Conservation (phyloP, 2,888 invertebrate species). For the Spilarctia lutea region DNA sequence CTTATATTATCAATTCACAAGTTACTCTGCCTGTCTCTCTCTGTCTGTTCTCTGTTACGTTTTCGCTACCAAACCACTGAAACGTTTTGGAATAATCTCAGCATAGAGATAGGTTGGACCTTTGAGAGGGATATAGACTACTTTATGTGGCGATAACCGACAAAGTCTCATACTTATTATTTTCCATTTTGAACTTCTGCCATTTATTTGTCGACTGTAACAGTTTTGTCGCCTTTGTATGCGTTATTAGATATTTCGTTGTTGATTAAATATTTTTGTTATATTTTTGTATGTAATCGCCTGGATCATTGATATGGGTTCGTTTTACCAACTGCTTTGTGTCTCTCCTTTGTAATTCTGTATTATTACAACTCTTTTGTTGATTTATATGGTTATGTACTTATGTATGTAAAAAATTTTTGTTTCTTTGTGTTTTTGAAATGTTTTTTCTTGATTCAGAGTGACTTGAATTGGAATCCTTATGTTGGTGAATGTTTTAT, state of each 20-base stretch:
- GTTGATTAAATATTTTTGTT: slow-evolving; percentile 46
- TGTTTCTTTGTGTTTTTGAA: slow-evolving; percentile 4
- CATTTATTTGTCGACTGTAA: slow-evolving; percentile 12
- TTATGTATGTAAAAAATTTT: background rate
- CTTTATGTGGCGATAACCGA: no score
- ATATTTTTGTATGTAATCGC: slow-evolving; percentile 27
- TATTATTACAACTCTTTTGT: slow-evolving; percentile 35
- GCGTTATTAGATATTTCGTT: slow-evolving; percentile 31
- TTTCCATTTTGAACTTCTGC: slow-evolving; percentile 12
- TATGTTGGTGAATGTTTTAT: background rate
- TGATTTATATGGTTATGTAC: slow-evolving; percentile 5
- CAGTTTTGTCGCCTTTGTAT: slow-evolving; percentile 32
- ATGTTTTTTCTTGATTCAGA: slow-evolving; percentile 1
- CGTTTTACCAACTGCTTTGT: slow-evolving; percentile 19
- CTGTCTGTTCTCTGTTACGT: no score
- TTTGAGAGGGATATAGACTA: no score
- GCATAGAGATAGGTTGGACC: no score
- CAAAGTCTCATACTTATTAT: background rate
- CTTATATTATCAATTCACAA: no score
- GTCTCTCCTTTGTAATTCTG: slow-evolving; percentile 32
- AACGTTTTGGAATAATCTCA: no score
- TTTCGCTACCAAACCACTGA: no score
- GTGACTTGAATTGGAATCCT: slow-evolving; percentile 10
- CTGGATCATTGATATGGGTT: slow-evolving; percentile 38
- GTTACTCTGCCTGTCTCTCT: no score